These are phyloP conservation scores for Scaptomyza tumidula DNA, from an alignment of 2,888 invertebrate genomes.

Conservation along the genomic window DNA sequence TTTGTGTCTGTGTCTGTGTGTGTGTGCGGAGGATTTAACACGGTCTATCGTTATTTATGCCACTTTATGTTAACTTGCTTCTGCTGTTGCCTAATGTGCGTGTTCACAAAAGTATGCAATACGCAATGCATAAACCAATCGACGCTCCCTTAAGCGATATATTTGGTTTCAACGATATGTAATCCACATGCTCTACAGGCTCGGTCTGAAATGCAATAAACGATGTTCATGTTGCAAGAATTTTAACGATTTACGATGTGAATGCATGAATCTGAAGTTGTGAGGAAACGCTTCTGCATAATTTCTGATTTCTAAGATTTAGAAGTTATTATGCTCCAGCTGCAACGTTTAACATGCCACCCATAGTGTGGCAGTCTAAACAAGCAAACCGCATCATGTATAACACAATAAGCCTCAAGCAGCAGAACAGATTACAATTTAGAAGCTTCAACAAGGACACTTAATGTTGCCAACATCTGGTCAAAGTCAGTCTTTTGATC, in stretches of 20 bases:
- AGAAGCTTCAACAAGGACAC: background rate
- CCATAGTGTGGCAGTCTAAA: background rate
- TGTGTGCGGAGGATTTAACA: conserved; percentile 29
- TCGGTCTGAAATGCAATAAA: background rate
- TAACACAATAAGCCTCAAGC: background rate
- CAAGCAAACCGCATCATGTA: background rate
- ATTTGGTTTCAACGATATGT: background rate
- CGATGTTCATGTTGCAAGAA: too few relatives aligned
- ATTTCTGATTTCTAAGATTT: background rate
- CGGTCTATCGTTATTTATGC: conserved; percentile 52
- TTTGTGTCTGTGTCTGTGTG: conserved; percentile 1
- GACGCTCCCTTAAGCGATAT: background rate
- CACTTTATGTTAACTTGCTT: conserved; percentile 49
- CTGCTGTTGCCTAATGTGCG: conserved; percentile 13
- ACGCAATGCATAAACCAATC: background rate
- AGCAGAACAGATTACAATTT: background rate
- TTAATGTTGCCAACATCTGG: background rate
- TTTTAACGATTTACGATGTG: too few relatives aligned
- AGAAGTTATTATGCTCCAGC: background rate
- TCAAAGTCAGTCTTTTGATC: background rate
- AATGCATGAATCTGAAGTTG: background rate
- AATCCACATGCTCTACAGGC: background rate
- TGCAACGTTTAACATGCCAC: background rate
- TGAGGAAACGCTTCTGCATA: background rate
- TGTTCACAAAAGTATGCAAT: background rate